Evolutionary conservation across 2,113 vertebrate genomes (phyloP), one percentile per base, ranked within the genome.

Genomic region (Saguinus midas): DNA sequence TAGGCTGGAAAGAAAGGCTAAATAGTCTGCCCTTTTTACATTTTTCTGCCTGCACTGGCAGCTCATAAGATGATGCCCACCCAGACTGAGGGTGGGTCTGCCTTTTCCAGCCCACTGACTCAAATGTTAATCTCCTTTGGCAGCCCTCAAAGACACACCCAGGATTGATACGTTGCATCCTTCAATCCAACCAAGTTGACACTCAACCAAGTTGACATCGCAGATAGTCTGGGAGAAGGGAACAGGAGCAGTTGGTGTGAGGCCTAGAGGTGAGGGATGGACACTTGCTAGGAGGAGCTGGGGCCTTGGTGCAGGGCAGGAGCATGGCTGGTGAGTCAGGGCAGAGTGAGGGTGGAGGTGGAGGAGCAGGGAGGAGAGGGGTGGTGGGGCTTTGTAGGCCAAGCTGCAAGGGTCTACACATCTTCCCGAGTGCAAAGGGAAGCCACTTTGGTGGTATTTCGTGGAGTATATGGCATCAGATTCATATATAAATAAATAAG

Each of bases 231-330:
- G 14, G 35, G 48, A 7, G 16, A 40, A 18, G 40, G 50, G 29
- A 73, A 37, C 2, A 21, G 61, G 58, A 45, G 6, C 2, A 61
- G 58, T 6, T 5, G 40, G 1, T 5, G n/a, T 4, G 35, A n/a
- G 82, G n/a, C 13, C 1, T 7, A 35, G 66, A n/a, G 11, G 40
- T 2, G 10, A 52, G 29, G 8, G 2, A 23, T 21, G 1, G 1
- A 21, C 0, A 7, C 16, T 50, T 75, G 17, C 43, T 9, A 9
- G 16, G 83, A 75, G 76, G 8, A 57, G 27, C 11, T 35, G 70
- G 66, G 16, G 45, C 13, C 5, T 14, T 6, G 37, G n/a, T 3
- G 12, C 27, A 5, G 6, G 66, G 64, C 5, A 35, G 57, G 68
- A 76, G 27, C n/a, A 3, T 1, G 0, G 68, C 1, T 6, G n/a